These are phyloP conservation scores for Zelleria hepariella DNA, from an alignment of 2,888 invertebrate genomes.

Conservation along the genomic window DNA sequence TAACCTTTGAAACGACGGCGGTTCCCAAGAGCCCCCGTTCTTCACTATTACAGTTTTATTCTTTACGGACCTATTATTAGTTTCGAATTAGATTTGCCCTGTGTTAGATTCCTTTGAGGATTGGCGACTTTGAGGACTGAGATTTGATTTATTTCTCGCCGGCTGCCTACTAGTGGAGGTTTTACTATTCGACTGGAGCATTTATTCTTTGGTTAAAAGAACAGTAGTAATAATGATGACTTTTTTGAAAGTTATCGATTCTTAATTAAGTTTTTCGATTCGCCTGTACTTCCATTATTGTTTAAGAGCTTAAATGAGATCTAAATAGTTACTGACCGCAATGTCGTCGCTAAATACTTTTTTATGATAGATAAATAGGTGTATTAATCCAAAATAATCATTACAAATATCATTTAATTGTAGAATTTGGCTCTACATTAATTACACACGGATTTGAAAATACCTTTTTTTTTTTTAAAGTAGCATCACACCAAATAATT, in stretches of 20 bases:
- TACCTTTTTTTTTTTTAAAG: no score
- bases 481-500: no score
- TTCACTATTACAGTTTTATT: not conserved
- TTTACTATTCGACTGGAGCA: not conserved
- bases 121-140: not conserved
- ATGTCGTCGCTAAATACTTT: no score
- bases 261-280: not conserved
- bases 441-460: no score
- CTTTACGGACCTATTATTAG: slow-evolving; percentile 1
- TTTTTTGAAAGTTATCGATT: not conserved
- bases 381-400: no score
- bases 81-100: slow-evolving; percentile 1
- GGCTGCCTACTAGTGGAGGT: not conserved
- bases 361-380: no score
- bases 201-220: not conserved
- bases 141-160: not conserved
- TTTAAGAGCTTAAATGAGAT: no score
- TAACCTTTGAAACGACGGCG: slow-evolving; percentile 1
- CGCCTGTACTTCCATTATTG: no score
- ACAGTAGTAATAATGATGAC: not conserved
- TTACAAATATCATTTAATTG: no score
- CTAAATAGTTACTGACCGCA: no score
- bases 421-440: no score
- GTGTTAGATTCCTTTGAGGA: not conserved
- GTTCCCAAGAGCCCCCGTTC: not conserved